Conservation (phyloP, 1,140 invertebrate genomes). For the Cyclina sinensis region DNA sequence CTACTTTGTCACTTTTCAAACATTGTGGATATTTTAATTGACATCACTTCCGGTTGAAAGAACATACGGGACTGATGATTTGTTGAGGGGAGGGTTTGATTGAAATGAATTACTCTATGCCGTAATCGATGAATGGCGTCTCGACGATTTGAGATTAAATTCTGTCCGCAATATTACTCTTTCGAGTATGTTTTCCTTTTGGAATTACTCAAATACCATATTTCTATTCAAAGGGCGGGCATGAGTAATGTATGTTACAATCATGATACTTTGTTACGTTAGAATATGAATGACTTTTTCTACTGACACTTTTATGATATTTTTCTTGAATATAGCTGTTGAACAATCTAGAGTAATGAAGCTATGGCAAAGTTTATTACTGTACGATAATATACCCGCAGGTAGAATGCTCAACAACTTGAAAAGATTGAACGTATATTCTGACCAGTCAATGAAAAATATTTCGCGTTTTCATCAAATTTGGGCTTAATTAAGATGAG, state of each 20-base stretch:
- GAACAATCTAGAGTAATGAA: no score
- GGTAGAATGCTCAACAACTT: no score
- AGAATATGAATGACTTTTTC: neutral
- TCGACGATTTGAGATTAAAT: constrained; percentile 58
- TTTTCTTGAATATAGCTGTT: constrained; percentile 21
- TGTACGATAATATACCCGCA: no score
- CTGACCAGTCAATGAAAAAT: no score
- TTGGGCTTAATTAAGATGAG: no score
- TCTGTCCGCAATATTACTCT: constrained; percentile 41
- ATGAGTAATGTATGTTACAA: neutral
- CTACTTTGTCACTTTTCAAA: constrained; percentile 47
- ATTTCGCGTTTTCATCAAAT: no score
- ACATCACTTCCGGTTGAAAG: constrained; percentile 57
- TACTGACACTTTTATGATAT: constrained; percentile 36
- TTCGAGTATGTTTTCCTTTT: constrained; percentile 4
- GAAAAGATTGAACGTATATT: no score
- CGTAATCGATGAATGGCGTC: constrained; percentile 2
- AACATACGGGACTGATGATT: constrained; percentile 52
- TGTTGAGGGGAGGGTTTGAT: constrained; percentile 41
- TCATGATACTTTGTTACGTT: neutral
- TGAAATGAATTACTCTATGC: constrained; percentile 36
- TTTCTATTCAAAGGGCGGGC: neutral
- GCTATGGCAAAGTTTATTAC: no score
- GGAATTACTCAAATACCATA: neutral
- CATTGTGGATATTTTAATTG: constrained; percentile 51